These are phyloP conservation scores for Pionites leucogaster DNA, from an alignment of 2,113 vertebrate genomes.

Conservation along the genomic window DNA sequence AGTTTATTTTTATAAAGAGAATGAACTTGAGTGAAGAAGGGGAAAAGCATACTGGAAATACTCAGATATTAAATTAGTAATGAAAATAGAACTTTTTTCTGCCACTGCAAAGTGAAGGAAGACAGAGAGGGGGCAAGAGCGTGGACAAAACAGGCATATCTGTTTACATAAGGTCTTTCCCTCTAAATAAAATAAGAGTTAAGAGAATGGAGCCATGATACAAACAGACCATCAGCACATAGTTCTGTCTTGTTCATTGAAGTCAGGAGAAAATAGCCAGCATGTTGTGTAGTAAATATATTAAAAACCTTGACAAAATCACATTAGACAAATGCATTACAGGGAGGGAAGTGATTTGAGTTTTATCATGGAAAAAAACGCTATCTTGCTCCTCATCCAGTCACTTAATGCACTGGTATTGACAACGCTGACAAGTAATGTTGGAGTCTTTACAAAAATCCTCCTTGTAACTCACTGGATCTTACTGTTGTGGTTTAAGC, in stretches of 20 bases:
- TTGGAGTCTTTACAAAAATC: neutral
- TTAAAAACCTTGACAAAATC: neutral
- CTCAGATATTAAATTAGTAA: neutral
- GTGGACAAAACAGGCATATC: neutral
- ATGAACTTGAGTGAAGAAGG: neutral
- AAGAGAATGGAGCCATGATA: neutral
- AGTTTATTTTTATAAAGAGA: neutral
- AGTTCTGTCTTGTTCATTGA: neutral
- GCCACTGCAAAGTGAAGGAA: neutral
- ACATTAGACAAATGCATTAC: neutral
- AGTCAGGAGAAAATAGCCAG: neutral
- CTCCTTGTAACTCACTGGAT: neutral
- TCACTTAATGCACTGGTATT: neutral
- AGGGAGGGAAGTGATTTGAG: neutral
- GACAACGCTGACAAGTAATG: neutral
- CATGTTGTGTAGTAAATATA: accelerated
- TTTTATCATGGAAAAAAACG: neutral
- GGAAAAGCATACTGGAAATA: neutral
- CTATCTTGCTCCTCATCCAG: neutral
- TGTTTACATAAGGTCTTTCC: neutral
- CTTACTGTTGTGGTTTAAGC: neutral
- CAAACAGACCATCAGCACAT: neutral
- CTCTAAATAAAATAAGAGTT: neutral
- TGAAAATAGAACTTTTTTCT: neutral
- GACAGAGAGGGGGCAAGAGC: neutral